phyloP scores from a whole-genome alignment of 1,140 invertebrate species.

The Orius insidiosus region DNA sequence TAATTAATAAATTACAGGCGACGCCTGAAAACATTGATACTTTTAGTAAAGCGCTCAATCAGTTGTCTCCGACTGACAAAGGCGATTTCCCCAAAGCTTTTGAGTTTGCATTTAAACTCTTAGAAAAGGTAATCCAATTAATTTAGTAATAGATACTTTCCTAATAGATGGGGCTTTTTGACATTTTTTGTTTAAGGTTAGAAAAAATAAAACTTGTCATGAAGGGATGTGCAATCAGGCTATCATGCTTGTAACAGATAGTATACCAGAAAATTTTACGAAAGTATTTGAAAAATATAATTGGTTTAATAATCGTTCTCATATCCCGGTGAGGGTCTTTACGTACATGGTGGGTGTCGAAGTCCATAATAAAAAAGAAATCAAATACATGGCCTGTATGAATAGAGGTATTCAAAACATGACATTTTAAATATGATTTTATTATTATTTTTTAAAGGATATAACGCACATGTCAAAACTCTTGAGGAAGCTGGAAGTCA shows the following conservation, averaged over 20 bases:
- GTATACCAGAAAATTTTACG: slow-evolving; percentile 82
- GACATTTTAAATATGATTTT: slow-evolving; percentile 3
- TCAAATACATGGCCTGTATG: slow-evolving; percentile 87
- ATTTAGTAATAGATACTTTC: slow-evolving; percentile 6
- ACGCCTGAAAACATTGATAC: slow-evolving; percentile 75
- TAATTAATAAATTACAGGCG: too few species aligned
- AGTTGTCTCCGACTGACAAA: slow-evolving; percentile 52
- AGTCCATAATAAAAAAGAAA: slow-evolving; percentile 77
- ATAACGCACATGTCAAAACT: slow-evolving; percentile 79
- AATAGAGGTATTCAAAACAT: slow-evolving; percentile 53
- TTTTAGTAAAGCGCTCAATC: slow-evolving; percentile 52
- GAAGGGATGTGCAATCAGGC: slow-evolving; percentile 66
- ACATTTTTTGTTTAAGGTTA: slow-evolving; percentile 28
- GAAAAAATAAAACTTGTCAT: slow-evolving; percentile 24
- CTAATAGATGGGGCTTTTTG: not conserved
- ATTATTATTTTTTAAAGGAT: slow-evolving; percentile 37
- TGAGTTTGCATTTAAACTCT: slow-evolving; percentile 63
- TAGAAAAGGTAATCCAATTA: slow-evolving; percentile 42
- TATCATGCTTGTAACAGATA: slow-evolving; percentile 97
- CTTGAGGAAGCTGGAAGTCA: slow-evolving; percentile 85
- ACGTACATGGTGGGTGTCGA: slow-evolving; percentile 94
- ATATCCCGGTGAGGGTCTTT: slow-evolving; percentile 79
- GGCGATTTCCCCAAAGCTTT: slow-evolving; percentile 79
- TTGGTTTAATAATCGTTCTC: slow-evolving; percentile 44
- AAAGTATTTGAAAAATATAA: slow-evolving; percentile 82